A percentile compares a stretch with the other conserved stretches of the same genome.
These are phyloP conservation scores for Phainopepla nitens DNA, from an alignment of 2,113 vertebrate genomes.

Conservation along the genomic window DNA sequence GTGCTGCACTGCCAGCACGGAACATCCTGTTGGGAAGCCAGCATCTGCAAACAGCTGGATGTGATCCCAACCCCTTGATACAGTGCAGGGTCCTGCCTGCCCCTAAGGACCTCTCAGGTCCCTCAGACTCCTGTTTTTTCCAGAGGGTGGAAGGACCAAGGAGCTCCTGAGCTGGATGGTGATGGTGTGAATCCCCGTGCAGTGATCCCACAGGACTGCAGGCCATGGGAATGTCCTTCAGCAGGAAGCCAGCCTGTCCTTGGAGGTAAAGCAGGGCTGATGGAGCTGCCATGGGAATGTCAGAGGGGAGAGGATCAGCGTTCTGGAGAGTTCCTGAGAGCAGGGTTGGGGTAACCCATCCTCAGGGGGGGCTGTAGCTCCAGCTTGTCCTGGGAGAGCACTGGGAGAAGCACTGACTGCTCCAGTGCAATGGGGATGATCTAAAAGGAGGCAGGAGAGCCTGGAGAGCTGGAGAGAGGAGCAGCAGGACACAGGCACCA, in stretches of 20 bases:
- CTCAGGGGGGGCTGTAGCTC: background rate
- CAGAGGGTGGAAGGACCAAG: background rate
- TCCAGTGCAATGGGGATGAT: background rate
- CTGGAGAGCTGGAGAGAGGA: background rate
- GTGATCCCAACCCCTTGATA: background rate
- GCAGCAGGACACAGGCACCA: background rate
- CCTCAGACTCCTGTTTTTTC: background rate
- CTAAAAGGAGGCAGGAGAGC: background rate
- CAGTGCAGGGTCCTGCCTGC: fast-evolving
- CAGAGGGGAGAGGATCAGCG: background rate
- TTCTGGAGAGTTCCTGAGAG: background rate
- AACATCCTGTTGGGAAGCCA: background rate
- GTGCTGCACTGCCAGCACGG: background rate
- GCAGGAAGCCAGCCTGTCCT: background rate
- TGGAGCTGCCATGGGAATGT: background rate
- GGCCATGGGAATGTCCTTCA: background rate
- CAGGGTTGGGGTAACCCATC: background rate
- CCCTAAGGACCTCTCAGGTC: background rate
- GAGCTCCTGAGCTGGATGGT: background rate
- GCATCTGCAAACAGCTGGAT: background rate
- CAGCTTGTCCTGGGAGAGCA: background rate
- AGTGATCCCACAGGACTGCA: background rate
- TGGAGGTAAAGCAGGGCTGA: background rate
- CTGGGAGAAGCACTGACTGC: background rate
- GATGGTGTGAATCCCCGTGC: background rate